Evolutionary conservation across 2,888 invertebrate species (phyloP).

Genomic region (Drosophila kambysellisi): DNA sequence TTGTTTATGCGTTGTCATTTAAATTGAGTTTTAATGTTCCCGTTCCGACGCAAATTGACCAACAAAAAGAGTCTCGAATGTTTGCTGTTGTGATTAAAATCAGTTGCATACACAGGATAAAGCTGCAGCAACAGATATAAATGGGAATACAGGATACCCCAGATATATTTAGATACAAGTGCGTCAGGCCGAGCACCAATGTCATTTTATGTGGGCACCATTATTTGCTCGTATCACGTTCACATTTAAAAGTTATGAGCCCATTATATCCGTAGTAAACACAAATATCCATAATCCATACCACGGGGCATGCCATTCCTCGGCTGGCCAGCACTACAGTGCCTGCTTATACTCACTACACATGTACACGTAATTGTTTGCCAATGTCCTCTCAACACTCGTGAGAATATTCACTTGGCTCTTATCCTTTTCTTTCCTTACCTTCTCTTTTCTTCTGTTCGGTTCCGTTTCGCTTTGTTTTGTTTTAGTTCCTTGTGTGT

Average conservation of each 20-base stretch:
- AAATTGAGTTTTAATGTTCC: constrained; percentile 84
- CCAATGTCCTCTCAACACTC: constrained; percentile 73
- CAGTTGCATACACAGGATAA: constrained; percentile 17
- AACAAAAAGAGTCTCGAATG: constrained; percentile 24
- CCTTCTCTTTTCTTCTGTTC: not conserved
- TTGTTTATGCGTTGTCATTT: constrained; percentile 84
- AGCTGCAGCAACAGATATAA: not conserved
- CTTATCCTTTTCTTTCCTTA: constrained; percentile 13
- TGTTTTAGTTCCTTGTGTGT: constrained; percentile 15
- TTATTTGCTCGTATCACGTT: constrained; percentile 77
- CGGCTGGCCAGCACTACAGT: not conserved
- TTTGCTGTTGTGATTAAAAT: constrained; percentile 65
- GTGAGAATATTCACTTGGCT: constrained; percentile 72
- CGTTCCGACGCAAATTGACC: constrained; percentile 48
- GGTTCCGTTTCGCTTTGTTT: constrained; percentile 12
- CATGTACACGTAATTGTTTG: constrained; percentile 79
- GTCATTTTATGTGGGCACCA: constrained; percentile 76
- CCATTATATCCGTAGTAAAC: constrained; percentile 75
- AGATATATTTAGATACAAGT: constrained; percentile 19
- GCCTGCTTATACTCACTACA: constrained; percentile 43
- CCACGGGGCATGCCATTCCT: constrained; percentile 41
- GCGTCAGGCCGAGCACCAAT: constrained; percentile 2
- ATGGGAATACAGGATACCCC: not conserved
- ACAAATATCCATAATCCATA: constrained; percentile 77
- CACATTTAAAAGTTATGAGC: constrained; percentile 72